Base-by-base conservation (phyloP, 2,888 invertebrate species). In the Drosophila falleni region DNA sequence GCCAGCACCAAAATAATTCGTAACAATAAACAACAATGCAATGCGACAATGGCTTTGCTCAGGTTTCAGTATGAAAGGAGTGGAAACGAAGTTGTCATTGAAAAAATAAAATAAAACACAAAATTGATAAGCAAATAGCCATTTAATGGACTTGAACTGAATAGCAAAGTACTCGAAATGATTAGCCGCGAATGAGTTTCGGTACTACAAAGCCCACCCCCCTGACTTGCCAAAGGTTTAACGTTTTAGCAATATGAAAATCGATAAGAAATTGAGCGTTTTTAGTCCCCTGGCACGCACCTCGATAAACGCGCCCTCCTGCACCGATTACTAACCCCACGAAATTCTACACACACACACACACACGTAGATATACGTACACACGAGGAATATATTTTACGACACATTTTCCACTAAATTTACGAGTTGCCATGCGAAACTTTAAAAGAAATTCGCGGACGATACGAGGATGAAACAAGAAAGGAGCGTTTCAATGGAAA, bases 61-160 rank as follows among this genome's bases (percentile, higher is more conserved):
- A 47, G 33, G 33, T 35, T 31, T 5, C 15, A 41, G 29, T 6
- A 33, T 11, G 13, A 33, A n/a, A 56, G n/a, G 9, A 15, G 33
- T 9, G 44, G 42, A 23, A 35, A 13, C 15, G 35, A 37, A 6
- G 8, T 33, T 33, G 44, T n/a, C 33, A 46, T 16, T 39, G 19
- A 6, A 6, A 16, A 29, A 41, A 58, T n/a, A 61, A 64, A 50
- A 66, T 56, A 70, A 66, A 69, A 70, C 67, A 71, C 72, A 66
- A 71, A 84, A 87, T 81, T 81, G 81, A 84, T 87, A 85, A 81
- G 84, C 84, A 85, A 85, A 87, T 81, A 81, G 81, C 74, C 78
- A 79, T 84, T 81, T 84, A 84, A 84, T 84, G 71, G 87, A 79
- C 74, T 79, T 74, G 77, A 73, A 74, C 79, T 72, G 71, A 81